phyloP scores from a whole-genome alignment of 2,888 invertebrate genomes.

The Zygogramma bicolorata region DNA sequence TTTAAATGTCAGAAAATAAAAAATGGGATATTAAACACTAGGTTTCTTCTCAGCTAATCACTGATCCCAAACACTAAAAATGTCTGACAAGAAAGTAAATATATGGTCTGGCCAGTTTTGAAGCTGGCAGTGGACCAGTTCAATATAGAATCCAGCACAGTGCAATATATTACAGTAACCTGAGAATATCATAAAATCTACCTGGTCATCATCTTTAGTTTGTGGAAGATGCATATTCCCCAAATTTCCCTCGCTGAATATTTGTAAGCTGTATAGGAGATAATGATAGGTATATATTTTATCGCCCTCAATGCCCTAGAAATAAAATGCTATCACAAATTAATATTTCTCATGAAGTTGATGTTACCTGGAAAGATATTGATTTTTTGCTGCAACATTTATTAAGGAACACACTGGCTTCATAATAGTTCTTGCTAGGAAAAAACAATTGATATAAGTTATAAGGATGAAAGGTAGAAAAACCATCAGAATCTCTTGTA shows the following conservation, averaged over 20 bases:
- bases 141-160: too few relatives aligned
- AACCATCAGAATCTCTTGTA: slow-evolving; percentile 67
- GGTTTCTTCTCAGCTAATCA: too few relatives aligned
- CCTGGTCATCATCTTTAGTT: slow-evolving; percentile 65
- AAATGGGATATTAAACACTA: too few relatives aligned
- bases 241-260: slow-evolving; percentile 64
- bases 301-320: slow-evolving; percentile 67
- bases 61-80: too few relatives aligned
- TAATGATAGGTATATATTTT: slow-evolving; percentile 70
- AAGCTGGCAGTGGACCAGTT: too few relatives aligned
- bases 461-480: slow-evolving; percentile 70
- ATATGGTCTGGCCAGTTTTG: too few relatives aligned
- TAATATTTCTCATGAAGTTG: background rate
- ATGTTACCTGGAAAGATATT: slow-evolving; percentile 67
- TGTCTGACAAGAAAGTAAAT: too few relatives aligned
- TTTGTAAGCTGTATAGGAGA: slow-evolving; percentile 69
- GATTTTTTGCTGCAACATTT: slow-evolving; percentile 69
- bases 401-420: slow-evolving; percentile 67
- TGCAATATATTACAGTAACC: too few relatives aligned
- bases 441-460: slow-evolving; percentile 65
- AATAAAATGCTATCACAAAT: slow-evolving; percentile 44
- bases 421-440: slow-evolving; percentile 67
- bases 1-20: too few relatives aligned
- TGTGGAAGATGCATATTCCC: slow-evolving; percentile 65
- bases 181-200: too few relatives aligned